Evolutionary conservation across 2,113 vertebrate genomes (phyloP).

Genomic region (Eubucco bourcierii): DNA sequence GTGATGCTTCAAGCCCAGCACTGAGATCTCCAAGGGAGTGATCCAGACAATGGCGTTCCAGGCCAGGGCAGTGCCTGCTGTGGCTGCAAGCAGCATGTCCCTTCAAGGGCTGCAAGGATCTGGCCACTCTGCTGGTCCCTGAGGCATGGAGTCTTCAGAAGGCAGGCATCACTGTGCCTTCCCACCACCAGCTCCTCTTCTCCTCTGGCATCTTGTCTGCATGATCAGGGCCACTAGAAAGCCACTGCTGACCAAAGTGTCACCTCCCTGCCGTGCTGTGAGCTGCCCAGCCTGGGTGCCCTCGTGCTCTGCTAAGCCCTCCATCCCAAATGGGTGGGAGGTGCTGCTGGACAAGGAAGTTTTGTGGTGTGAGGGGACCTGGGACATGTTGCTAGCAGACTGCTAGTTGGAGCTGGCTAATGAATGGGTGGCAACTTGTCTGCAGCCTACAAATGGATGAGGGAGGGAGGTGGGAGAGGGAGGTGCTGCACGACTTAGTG

Average conservation of each 20-base stretch:
- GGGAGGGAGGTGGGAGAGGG: not conserved
- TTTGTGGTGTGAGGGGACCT: not conserved
- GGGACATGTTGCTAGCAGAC: not conserved
- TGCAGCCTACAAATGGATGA: not conserved
- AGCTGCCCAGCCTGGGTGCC: not conserved
- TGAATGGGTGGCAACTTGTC: not conserved
- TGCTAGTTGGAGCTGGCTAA: not conserved
- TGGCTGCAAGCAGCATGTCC: rapidly evolving
- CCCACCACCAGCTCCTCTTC: not conserved
- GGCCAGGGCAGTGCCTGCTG: not conserved
- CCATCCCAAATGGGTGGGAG: not conserved
- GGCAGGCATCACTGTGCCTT: rapidly evolving
- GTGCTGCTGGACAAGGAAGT: not conserved
- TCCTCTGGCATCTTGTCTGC: not conserved
- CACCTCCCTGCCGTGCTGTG: rapidly evolving
- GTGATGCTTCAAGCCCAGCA: rapidly evolving
- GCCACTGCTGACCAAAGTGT: not conserved
- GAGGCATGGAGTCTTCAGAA: not conserved
- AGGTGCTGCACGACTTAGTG: not conserved
- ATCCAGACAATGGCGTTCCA: rapidly evolving
- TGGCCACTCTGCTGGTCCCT: not conserved
- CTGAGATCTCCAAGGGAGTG: not conserved
- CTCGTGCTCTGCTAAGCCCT: not conserved
- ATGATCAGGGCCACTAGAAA: not conserved
- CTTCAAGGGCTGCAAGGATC: not conserved